Base-by-base conservation (phyloP, 2,113 vertebrate species). In the Tympanuchus pallidicinctus region DNA sequence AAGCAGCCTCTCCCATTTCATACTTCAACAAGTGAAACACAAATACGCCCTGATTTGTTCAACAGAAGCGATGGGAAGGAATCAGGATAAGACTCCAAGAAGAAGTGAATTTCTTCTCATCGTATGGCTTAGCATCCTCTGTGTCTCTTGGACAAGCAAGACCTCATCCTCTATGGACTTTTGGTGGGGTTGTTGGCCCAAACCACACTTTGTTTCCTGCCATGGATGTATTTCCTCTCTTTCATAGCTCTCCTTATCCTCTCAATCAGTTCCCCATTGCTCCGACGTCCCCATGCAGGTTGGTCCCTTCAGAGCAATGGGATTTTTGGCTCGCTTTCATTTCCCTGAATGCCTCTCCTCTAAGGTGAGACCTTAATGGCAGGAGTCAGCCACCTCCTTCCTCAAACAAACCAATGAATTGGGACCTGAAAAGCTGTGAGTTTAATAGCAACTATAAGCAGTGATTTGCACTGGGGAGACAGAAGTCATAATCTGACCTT, bases 381-480 rank as follows among this genome's bases (percentile, higher is more conserved):
- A 45, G 52, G 50, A 48, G 82, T 8, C 72, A 11, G 17, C 57
- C 50, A 28, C 61, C 10, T 63, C 34, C 28, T 38, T 32, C 11
- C 57, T 30, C 18, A 0, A 3, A 13, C 28, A 48, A 50, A 47
- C 7, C 59, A 11, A 22, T 5, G 18, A 70, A 30, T 42, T 48
- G 25, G 16, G 10, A 19, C 82, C n/a, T n/a, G 57, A 63, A 47
- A 54, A 28, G 1, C 7, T 0, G 0, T 86, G 45, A 30, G 7
- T 59, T 73, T 75, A 32, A 32, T 17, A 57, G 28, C 52, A 59
- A n/a, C 83, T 67, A 52, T 15, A 54, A 72, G 24, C 42, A 2
- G 13, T 6, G 30, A 56, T 57, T 80, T 75, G 47, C 65, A 8
- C 81, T 34, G 11, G 8, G 48, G 54, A 83, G 54, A 13, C 1